Base-by-base conservation (phyloP, 2,113 vertebrate species). In the Channa maculata region DNA sequence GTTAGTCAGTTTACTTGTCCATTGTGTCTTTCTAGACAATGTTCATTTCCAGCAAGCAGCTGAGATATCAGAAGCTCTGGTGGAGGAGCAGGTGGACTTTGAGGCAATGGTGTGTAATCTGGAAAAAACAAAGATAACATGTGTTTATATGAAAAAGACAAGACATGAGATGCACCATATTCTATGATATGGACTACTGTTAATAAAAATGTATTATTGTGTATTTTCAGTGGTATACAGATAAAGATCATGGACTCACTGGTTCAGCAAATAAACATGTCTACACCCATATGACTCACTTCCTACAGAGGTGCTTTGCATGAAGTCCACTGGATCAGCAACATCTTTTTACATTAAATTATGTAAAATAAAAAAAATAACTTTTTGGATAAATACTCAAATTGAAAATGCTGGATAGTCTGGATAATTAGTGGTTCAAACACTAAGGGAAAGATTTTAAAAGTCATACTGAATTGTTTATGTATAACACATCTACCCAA, bases 11-110 rank as follows among this genome's bases (percentile, higher is more conserved):
- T 13, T n/a, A 5, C 33, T 43, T 44, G 0, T 58, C 6, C 41
- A 0, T 45, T 80, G 11, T 67, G 10, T 86, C 58, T 57, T 92
- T 89, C 68, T 78, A 98, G 98, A 99, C 86, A 99, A 99, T 39
- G 98, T 99, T 84, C 98, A 99, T 82, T 99, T 99, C 90, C 98
- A 99, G 92, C 98, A 99, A 84, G 94, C 95, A 36, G 98, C 98
- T 0, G 97, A 99, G 90, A 98, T 99, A 86, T 96, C 97, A 61
- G 97, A 97, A 92, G 97, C 97, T 58, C 94, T 99, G 43, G 98
- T 99, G 66, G 92, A 98, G 2, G 94, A 96, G 61, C 90, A 96
- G 77, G 96, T 99, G 88, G 98, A 99, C 86, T 99, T 99, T 89
- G 96, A 98, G 74, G 95, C 98, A 24, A 99, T 99, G 98, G 98